Conservation (phyloP, 2,888 invertebrate species). For the Caenorhabditis doughertyi region DNA sequence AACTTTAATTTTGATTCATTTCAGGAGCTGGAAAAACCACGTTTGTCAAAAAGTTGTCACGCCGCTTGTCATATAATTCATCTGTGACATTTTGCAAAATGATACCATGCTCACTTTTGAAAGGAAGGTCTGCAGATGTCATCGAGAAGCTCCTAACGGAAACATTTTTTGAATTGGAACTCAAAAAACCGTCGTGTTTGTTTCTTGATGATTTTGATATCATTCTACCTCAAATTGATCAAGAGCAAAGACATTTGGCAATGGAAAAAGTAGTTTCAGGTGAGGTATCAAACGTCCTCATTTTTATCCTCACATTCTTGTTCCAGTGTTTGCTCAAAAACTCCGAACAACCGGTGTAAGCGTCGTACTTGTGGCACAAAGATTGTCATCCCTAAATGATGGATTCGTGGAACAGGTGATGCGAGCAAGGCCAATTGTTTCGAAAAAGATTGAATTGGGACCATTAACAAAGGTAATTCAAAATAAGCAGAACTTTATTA, state of each 20-base stretch:
- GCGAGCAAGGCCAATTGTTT: conserved; percentile 60
- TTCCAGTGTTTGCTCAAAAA: conserved; percentile 58
- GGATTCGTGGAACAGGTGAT: conserved; percentile 60
- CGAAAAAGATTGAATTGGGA: conserved; percentile 43
- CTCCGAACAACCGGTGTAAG: conserved; percentile 53
- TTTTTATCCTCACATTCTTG: not conserved
- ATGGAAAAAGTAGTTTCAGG: conserved; percentile 73
- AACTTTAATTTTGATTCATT: conserved; percentile 7
- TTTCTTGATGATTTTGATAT: conserved; percentile 76
- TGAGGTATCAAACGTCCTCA: not conserved
- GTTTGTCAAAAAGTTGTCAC: conserved; percentile 63
- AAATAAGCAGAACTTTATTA: not conserved
- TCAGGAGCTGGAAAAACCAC: conserved; percentile 69
- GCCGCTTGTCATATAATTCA: conserved; percentile 49
- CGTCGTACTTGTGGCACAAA: conserved; percentile 57
- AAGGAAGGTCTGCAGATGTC: conserved; percentile 71
- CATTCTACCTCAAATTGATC: conserved; percentile 70
- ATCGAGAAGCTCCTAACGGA: conserved; percentile 70
- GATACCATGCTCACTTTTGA: conserved; percentile 50
- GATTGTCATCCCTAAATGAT: conserved; percentile 53
- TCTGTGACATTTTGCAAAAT: conserved; percentile 54
- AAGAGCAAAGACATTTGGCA: conserved; percentile 74
- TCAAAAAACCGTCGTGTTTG: conserved; percentile 69
- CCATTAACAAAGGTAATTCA: conserved; percentile 44
- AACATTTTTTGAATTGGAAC: conserved; percentile 57